These are phyloP conservation scores for Sapajus apella DNA, from an alignment of 2,113 vertebrate genomes.

Conservation along the genomic window DNA sequence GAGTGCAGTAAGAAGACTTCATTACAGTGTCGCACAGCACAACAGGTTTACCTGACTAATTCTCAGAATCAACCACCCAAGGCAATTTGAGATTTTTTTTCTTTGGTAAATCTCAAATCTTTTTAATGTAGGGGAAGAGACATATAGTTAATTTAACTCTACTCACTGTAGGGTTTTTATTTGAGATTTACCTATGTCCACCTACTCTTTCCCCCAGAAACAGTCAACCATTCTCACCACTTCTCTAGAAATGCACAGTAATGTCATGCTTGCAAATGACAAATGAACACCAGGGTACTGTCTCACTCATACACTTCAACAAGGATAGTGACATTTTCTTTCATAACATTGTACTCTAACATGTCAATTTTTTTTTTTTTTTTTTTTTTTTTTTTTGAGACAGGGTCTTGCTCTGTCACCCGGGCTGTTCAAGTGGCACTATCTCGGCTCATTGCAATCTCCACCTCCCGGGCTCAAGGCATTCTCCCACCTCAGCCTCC, in stretches of 20 bases:
- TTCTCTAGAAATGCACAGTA: background rate
- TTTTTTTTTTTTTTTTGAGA: too few relatives aligned
- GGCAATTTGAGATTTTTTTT: background rate
- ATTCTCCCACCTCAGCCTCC: too few relatives aligned
- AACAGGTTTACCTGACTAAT: background rate
- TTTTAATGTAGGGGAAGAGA: background rate
- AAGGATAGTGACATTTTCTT: conserved; percentile 35
- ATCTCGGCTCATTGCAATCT: too few relatives aligned
- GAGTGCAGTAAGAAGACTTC: background rate
- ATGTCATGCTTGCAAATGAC: background rate
- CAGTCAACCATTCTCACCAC: background rate
- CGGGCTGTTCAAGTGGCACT: too few relatives aligned
- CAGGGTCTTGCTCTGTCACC: too few relatives aligned
- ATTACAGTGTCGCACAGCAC: background rate
- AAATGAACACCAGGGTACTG: background rate
- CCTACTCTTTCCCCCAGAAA: background rate
- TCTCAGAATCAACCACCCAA: conserved; percentile 43
- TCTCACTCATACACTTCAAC: background rate
- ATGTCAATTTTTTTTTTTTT: background rate
- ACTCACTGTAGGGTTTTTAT: background rate
- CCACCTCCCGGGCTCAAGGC: too few relatives aligned
- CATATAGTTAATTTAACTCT: background rate
- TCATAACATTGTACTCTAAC: background rate
- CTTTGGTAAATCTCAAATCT: conserved; percentile 3
- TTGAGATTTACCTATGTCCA: background rate